phyloP scores from a whole-genome alignment of 2,888 invertebrate species.

The Abrostola tripartita region DNA sequence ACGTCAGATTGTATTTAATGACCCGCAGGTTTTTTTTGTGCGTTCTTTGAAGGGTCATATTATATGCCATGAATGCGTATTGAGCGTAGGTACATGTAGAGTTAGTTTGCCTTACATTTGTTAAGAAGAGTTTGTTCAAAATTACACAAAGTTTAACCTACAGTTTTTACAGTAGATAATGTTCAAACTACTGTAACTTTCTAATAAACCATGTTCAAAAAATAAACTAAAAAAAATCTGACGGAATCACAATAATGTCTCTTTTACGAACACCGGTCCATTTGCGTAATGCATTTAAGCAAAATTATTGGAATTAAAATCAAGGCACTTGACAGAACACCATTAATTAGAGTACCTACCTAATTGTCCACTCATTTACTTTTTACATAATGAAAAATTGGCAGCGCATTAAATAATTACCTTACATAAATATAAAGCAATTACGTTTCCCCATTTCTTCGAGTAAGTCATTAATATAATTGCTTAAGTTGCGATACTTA shows the following conservation, averaged over 20 bases:
- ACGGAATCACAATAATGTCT: background rate
- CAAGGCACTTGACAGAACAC: conserved; percentile 4
- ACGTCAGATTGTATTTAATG: conserved; percentile 1
- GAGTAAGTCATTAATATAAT: conserved; percentile 40
- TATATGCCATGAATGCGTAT: no score
- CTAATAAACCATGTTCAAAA: no score
- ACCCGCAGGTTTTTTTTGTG: background rate
- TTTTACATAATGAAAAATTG: conserved; percentile 32
- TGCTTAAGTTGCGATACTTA: conserved; percentile 8
- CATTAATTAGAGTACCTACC: conserved; percentile 25
- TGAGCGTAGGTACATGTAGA: no score
- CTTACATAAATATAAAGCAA: conserved; percentile 31
- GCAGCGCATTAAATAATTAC: conserved; percentile 28
- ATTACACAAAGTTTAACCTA: no score
- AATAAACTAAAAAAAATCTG: no score
- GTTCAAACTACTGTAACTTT: no score
- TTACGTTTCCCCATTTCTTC: conserved; percentile 32
- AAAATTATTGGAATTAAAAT: conserved; percentile 15
- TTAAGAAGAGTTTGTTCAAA: no score
- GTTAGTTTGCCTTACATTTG: no score
- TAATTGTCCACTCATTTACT: conserved; percentile 24
- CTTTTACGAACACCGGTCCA: background rate
- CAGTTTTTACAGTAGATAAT: no score
- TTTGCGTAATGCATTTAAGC: conserved; percentile 6
- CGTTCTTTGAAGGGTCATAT: no score